Conservation (phyloP, 2,888 invertebrate species). For the Protodeltote pygarga region DNA sequence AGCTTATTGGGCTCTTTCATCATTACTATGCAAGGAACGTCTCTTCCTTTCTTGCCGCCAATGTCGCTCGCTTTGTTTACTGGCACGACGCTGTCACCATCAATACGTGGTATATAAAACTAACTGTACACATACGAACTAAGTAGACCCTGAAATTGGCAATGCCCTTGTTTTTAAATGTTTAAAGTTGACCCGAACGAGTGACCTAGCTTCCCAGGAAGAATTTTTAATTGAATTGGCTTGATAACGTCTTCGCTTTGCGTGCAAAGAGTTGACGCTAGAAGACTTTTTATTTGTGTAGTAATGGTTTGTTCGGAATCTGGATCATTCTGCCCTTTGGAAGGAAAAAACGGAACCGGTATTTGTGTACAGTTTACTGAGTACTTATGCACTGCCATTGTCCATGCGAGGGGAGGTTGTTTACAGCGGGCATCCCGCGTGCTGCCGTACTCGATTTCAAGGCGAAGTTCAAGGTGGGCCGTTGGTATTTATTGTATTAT, state of each 20-base stretch:
- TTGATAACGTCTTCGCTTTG: not conserved
- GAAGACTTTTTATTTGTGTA: constrained; percentile 22
- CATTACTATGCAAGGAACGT: constrained; percentile 79
- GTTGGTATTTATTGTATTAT: constrained; percentile 83
- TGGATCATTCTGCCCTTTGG: constrained; percentile 71
- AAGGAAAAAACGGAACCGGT: constrained; percentile 71
- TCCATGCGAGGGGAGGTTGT: constrained; percentile 53
- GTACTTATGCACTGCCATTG: constrained; percentile 52
- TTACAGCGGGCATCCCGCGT: constrained; percentile 63
- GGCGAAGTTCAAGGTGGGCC: constrained; percentile 84
- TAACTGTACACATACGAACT: constrained; percentile 76
- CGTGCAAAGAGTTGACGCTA: constrained; percentile 8
- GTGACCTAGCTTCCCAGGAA: constrained; percentile 56
- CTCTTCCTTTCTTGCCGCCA: constrained; percentile 84
- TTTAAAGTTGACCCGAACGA: constrained; percentile 57
- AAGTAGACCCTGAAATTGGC: constrained; percentile 85
- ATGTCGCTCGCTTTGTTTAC: constrained; percentile 81
- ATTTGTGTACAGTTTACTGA: constrained; percentile 66
- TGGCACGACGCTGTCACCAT: constrained; percentile 58
- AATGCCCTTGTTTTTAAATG: constrained; percentile 77
- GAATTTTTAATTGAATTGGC: constrained; percentile 5
- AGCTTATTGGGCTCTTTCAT: constrained; percentile 55
- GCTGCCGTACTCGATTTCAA: constrained; percentile 53
- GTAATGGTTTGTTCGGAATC: constrained; percentile 48
- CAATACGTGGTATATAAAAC: constrained; percentile 60